Base-by-base conservation (phyloP, 2,888 invertebrate genomes). In the Athetis lepigone region DNA sequence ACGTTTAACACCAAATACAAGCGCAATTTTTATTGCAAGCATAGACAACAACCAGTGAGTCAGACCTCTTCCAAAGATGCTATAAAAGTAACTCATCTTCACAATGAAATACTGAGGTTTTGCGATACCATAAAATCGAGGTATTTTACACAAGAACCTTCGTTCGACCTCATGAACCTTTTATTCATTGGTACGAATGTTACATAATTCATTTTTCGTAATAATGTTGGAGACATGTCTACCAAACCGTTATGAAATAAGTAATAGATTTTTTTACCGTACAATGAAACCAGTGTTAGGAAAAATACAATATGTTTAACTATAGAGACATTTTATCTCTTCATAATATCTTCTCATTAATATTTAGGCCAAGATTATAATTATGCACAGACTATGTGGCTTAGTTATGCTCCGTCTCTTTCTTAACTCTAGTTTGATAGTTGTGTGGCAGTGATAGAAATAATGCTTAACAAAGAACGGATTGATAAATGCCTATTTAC, bases 141-240 rank as follows among this genome's bases (percentile, higher is more conserved):
- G 21, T 52, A 29, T 60, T 59, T 52, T 27, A 60, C 21, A 51
- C 19, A 36, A 55, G 16, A 29, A 39, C 36, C 43, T 45, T 37
- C 27, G 9, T 37, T 50, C 33, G 13, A 47, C 36, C 11, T 36
- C 33, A 19, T 42, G 50, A 68, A 60, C 55, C 54, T 52, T 58
- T 69, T 52, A 75, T 70, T 60, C 16, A 46, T 47, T 42, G 52
- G n/a, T 7, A 45, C 49, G 25, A 42, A 74, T 42, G 57, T 54
- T 67, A 42, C 45, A 58, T 74, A 39, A 74, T 70, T 69, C 75
- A 68, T 50, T 59, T 52, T 45, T 39, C 6, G 16, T 42, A 39
- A 29, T 64, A 61, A 61, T 64, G 50, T 40, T 7, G 23, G n/a
- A 25, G 19, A 23, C 3, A 63, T 60, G 27, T 29, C 4, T 9